A percentile compares a stretch with the other conserved stretches of the same genome.
Evolutionary conservation across 2,888 invertebrate species (phyloP).

Genomic region (Drosophila prostipennis): DNA sequence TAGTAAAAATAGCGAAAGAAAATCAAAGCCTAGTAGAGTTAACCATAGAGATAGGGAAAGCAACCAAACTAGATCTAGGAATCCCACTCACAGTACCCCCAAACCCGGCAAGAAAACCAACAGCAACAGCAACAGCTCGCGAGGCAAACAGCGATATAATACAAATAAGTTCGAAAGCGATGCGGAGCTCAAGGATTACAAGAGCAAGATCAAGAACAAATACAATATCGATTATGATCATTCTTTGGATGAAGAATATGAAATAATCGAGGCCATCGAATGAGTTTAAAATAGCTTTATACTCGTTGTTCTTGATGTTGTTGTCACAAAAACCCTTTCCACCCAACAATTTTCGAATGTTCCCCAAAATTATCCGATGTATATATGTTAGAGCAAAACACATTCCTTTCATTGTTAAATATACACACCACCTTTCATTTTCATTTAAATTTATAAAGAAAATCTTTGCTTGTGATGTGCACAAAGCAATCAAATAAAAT

Average conservation of each 20-base stretch:
- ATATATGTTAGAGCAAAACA: slow-evolving; percentile 20
- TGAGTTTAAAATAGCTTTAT: slow-evolving; percentile 57
- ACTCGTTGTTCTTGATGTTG: slow-evolving; percentile 46
- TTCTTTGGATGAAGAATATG: slow-evolving; percentile 84
- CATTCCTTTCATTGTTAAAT: slow-evolving; percentile 34
- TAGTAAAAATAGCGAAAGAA: slow-evolving; percentile 69
- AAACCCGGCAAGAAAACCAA: slow-evolving; percentile 32
- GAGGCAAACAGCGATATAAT: slow-evolving; percentile 60
- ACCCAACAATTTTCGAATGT: slow-evolving; percentile 19
- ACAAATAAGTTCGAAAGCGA: slow-evolving; percentile 79
- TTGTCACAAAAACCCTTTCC: slow-evolving; percentile 17
- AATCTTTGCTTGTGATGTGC: slow-evolving; percentile 26
- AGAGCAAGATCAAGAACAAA: slow-evolving; percentile 84
- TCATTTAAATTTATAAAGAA: slow-evolving; percentile 42
- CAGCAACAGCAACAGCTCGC: slow-evolving; percentile 39
- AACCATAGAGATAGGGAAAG: slow-evolving; percentile 61
- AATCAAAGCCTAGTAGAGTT: slow-evolving; percentile 60
- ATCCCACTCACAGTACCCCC: slow-evolving; percentile 48
- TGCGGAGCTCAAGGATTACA: slow-evolving; percentile 82
- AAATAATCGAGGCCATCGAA: slow-evolving; percentile 84
- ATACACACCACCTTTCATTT: slow-evolving; percentile 22
- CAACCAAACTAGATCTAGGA: slow-evolving; percentile 54
- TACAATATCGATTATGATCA: slow-evolving; percentile 85
- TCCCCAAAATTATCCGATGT: slow-evolving; percentile 41
- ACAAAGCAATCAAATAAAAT: slow-evolving; percentile 17